These are phyloP conservation scores for Heliconius ethilla DNA, from an alignment of 2,888 invertebrate species.

Conservation along the genomic window DNA sequence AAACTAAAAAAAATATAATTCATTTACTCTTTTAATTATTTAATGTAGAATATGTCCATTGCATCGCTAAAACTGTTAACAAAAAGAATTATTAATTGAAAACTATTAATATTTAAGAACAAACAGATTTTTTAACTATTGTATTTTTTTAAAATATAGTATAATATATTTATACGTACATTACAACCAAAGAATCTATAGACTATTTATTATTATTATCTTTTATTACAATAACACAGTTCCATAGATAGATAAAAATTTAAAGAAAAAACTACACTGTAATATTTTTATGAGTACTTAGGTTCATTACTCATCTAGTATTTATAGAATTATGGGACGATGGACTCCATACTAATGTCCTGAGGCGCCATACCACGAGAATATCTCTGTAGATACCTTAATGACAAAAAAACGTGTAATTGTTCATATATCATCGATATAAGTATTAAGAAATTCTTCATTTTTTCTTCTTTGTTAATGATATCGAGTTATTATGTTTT, in stretches of 20 bases:
- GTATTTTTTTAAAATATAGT: too few species aligned
- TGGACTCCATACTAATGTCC: conserved; percentile 19
- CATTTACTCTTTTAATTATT: neutral
- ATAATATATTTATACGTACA: too few species aligned
- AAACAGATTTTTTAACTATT: neutral
- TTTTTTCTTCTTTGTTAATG: conserved; percentile 15
- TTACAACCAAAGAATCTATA: neutral
- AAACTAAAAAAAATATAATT: too few species aligned
- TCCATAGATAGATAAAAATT: conserved; percentile 2
- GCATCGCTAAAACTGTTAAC: neutral
- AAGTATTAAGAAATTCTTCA: conserved; percentile 4
- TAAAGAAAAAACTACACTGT: neutral
- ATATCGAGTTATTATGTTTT: conserved; percentile 1
- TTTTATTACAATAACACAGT: neutral
- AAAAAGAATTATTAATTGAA: neutral
- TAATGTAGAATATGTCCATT: neutral
- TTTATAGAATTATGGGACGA: conserved; percentile 15
- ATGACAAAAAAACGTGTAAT: conserved; percentile 15
- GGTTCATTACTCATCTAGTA: conserved; percentile 22
- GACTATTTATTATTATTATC: neutral
- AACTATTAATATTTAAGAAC: neutral
- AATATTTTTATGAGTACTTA: conserved; percentile 20
- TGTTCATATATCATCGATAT: conserved; percentile 22
- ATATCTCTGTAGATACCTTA: conserved; percentile 8
- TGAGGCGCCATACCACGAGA: conserved; percentile 14